Percentiles rank a stretch among this genome's conserved stretches.
These are phyloP conservation scores for Brenthis ino DNA, from an alignment of 2,888 invertebrate genomes.

Conservation along the genomic window DNA sequence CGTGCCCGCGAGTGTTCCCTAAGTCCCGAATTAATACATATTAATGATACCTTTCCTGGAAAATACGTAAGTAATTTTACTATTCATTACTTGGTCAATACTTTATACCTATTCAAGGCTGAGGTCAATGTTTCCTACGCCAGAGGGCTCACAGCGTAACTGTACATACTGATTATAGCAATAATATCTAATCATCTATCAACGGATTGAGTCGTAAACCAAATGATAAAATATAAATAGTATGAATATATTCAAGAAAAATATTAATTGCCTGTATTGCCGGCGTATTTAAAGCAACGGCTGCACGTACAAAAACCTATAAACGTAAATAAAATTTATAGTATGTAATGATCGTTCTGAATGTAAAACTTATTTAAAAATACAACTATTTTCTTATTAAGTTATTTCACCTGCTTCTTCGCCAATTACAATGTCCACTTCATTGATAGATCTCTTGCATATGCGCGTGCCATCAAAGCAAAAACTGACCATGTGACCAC, in stretches of 20 bases:
- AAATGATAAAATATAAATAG: conserved; percentile 5
- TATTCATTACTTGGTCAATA: conserved; percentile 12
- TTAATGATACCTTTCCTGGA: conserved; percentile 9
- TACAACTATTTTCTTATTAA: conserved; percentile 51
- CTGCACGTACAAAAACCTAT: conserved; percentile 25
- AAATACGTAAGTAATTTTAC: conserved; percentile 11
- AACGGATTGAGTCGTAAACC: neutral
- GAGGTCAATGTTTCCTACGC: conserved; percentile 6
- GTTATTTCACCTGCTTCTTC: conserved; percentile 66
- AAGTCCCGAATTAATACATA: conserved; percentile 13
- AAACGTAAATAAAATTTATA: conserved; percentile 29
- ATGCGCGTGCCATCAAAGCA: conserved; percentile 54
- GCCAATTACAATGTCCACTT: conserved; percentile 62
- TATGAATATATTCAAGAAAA: neutral
- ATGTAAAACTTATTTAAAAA: conserved; percentile 36
- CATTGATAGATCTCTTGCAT: conserved; percentile 62
- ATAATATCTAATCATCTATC: conserved; percentile 1
- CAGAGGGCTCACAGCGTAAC: neutral
- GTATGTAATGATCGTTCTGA: conserved; percentile 35
- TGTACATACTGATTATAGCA: neutral
- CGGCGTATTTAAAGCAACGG: conserved; percentile 30
- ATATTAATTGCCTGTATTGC: conserved; percentile 38
- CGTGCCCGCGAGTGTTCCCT: conserved; percentile 4
- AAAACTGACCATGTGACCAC: conserved; percentile 40
- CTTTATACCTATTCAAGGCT: neutral